Conservation (phyloP, 2,797 vertebrate genomes). For the Clarias pachynema region DNA sequence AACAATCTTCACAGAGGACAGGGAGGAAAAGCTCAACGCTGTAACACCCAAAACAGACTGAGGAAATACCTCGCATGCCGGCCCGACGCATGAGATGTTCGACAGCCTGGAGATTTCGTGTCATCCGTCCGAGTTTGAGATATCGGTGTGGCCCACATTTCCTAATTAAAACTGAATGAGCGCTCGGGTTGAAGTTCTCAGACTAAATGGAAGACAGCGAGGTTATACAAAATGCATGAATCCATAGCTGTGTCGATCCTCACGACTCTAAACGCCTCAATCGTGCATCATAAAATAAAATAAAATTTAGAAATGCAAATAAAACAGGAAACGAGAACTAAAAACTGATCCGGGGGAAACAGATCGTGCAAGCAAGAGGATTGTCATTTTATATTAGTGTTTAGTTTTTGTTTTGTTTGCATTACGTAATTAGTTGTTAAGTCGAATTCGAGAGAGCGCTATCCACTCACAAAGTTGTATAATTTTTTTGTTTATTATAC, state of each 20-base stretch:
- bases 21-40: neutral
- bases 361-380: too few relatives aligned
- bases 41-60: neutral
- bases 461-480: too few relatives aligned
- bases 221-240: conserved; percentile 25
- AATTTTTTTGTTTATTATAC: too few relatives aligned
- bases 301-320: too few relatives aligned
- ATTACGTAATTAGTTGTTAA: neutral
- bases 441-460: neutral
- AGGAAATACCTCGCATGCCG: neutral
- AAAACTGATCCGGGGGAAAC: neutral
- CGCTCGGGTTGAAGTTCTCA: conserved; percentile 4
- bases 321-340: neutral
- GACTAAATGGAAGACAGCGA: conserved; percentile 10
- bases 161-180: conserved; percentile 38
- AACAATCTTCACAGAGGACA: neutral
- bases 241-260: conserved; percentile 5
- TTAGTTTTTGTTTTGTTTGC: neutral
- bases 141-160: conserved; percentile 40
- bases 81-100: neutral
- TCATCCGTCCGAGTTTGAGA: conserved; percentile 30
- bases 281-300: neutral
- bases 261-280: neutral
- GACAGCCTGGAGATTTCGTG: neutral
- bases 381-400: neutral